Conservation (phyloP, 23 tunicate genomes). For the Aplidium turbinatum region DNA sequence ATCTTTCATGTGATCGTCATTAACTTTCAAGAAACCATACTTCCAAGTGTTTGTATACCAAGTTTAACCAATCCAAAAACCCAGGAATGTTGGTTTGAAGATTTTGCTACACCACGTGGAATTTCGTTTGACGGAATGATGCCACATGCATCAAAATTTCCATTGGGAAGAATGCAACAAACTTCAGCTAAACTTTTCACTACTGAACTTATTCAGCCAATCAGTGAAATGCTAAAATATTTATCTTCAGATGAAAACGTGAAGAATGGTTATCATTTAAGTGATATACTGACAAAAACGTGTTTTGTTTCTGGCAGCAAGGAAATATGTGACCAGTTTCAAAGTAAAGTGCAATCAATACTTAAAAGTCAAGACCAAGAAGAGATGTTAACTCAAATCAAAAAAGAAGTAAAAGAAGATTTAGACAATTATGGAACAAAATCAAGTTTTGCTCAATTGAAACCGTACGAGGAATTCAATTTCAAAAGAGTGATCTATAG, state of each 20-base stretch:
- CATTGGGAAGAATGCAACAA: not conserved
- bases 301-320: not conserved
- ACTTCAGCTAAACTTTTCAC: not conserved
- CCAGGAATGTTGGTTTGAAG: too few species aligned
- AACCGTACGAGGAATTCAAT: not conserved
- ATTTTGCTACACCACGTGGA: too few species aligned
- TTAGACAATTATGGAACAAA: not conserved
- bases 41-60: too few species aligned
- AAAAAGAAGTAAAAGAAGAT: not conserved
- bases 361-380: not conserved
- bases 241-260: not conserved
- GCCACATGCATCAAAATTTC: conserved; percentile 2
- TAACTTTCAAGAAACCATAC: conserved; percentile 16
- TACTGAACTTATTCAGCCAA: conserved; percentile 16
- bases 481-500: not conserved
- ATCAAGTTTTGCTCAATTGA: not conserved
- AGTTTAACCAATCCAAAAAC: too few species aligned
- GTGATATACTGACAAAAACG: not conserved
- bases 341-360: not conserved
- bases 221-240: conserved; percentile 18
- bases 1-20: conserved; percentile 25
- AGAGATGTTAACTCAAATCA: not conserved
- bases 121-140: too few species aligned
- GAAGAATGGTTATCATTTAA: not conserved
- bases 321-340: not conserved